Evolutionary conservation across 2,113 vertebrate genomes (phyloP), one percentile per base, ranked within the genome.

Genomic region (Tichodroma muraria): DNA sequence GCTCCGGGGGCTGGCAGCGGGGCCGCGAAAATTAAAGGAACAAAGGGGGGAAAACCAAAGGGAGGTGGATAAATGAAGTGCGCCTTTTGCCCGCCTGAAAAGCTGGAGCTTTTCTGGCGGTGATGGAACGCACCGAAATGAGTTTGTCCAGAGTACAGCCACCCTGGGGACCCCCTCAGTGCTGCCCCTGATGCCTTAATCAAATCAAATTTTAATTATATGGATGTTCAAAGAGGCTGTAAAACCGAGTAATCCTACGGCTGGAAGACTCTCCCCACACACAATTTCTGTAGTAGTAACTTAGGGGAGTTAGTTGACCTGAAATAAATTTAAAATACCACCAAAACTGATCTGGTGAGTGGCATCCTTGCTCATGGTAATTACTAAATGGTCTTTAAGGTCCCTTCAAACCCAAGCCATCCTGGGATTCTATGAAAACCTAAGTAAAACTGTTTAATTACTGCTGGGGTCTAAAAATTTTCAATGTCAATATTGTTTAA

Each of bases 1-100:
- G 95, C 92, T 88, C 30, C 92, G 94, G 95, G 90, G 94, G 92
- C 73, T 94, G 95, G n/a, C 94, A 73, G 80, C 92, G 61, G 89
- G 94, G 92, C 63, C 89, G 90, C 71, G 27, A 50, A 69, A 88
- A 70, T 86, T 92, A 86, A 93, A 91, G 91, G 86, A 93, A 96
- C 94, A 95, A 96, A 95, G 93, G 24, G 53, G 45, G 45, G 33
- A 4, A 45, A 60, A n/a, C 8, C 24, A 4, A 63, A n/a, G 42
- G 15, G 49, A 17, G 45, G 42, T 23, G 56, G 78, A 30, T 66
- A 38, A 75, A 45, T 66, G 25, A 60, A 68, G 61, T 53, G 70
- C n/a, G 70, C 61, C 53, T 81, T 68, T 53, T 75, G 86, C 28
- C n/a, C n/a, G 78, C 28, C 45, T 53, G 30, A 38, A 25, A 35